Evolutionary conservation across 2,888 invertebrate genomes (phyloP), one percentile per base, ranked within the genome.

Genomic region (Phyllotreta cruciferae): DNA sequence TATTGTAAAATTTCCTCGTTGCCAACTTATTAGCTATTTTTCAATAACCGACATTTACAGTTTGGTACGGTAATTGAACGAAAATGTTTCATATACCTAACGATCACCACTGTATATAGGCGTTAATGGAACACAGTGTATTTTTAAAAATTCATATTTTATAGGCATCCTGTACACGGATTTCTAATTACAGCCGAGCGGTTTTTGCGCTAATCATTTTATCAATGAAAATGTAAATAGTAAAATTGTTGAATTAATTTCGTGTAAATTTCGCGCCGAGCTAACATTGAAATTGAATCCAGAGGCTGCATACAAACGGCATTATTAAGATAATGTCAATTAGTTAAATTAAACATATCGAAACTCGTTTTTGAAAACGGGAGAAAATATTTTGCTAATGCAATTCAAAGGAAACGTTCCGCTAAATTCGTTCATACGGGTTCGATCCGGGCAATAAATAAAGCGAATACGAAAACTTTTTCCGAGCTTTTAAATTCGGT

Each of bases 271-370:
- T 36, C 36, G 49, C 44, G 45, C 56, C 37, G 44, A 47, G 47
- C 49, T 56, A 47, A 50, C 50, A 50, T 41, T 58, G 50, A 50
- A 58, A 56, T 41, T 58, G 24, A 53, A 44, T 53, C 53, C 52
- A 42, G 52, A 44, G 52, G 44, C 39, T 52, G 60, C 60, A 60
- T 60, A 60, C 38, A 60, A 60, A 60, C 53, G 38, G 44, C 60
- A 44, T 24, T 44, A 60, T 60, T 60, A 60, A 44, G 60, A 38
- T 39, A 60, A 60, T 60, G 52, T 53, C 60, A 60, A 60, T 60
- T 52, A 60, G 42, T 52, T 36, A 60, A 60, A 60, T 60, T 53
- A 60, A 60, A 24, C 24, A 24, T 24, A 24, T 24, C 24, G 24
- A 24, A 24, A 24, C 24, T 24, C 24, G 24, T 24, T 24, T 24